A percentile compares a stretch with the other conserved stretches of the same genome.
Evolutionary conservation across 1,140 invertebrate species (phyloP).

Genomic region (Odontomachus brunneus): DNA sequence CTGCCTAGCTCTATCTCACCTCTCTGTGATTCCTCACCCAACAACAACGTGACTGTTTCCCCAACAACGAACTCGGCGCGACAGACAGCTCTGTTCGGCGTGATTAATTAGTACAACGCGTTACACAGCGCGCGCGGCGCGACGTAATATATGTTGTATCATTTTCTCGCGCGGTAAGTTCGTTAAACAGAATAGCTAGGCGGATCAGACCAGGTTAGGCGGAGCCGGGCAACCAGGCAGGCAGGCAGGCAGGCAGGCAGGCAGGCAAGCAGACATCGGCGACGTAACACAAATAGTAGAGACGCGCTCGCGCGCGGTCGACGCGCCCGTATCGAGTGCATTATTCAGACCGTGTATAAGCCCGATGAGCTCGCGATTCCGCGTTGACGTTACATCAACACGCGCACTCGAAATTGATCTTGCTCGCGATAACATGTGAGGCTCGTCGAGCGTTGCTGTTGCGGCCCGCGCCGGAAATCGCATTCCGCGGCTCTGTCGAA

Average conservation of each 20-base stretch:
- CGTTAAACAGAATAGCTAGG: constrained; percentile 36
- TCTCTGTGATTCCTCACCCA: too few species aligned
- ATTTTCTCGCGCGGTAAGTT: constrained; percentile 31
- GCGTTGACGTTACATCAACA: constrained; percentile 47
- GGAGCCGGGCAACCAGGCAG: constrained; percentile 14
- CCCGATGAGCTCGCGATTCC: constrained; percentile 53
- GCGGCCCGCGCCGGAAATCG: constrained; percentile 35
- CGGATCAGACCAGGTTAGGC: constrained; percentile 4
- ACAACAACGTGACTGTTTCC: not conserved
- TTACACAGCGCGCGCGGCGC: constrained; percentile 25
- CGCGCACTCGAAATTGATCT: constrained; percentile 31
- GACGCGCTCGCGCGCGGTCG: not conserved
- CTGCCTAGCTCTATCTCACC: too few species aligned
- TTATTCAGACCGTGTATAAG: constrained; percentile 57
- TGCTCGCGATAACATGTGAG: constrained; percentile 14
- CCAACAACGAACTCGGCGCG: constrained; percentile 6
- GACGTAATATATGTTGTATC: constrained; percentile 40
- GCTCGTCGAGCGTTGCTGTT: constrained; percentile 1
- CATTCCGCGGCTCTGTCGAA: constrained; percentile 41
- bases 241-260: too few species aligned
- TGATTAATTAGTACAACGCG: constrained; percentile 47
- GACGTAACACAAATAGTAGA: constrained; percentile 30
- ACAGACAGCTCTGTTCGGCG: constrained; percentile 11
- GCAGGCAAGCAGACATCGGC: too few species aligned
- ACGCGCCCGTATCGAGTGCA: constrained; percentile 42